Evolutionary conservation across 2,888 invertebrate genomes (phyloP), one percentile per base, ranked within the genome.

Genomic region (Hoplodrina blanda): DNA sequence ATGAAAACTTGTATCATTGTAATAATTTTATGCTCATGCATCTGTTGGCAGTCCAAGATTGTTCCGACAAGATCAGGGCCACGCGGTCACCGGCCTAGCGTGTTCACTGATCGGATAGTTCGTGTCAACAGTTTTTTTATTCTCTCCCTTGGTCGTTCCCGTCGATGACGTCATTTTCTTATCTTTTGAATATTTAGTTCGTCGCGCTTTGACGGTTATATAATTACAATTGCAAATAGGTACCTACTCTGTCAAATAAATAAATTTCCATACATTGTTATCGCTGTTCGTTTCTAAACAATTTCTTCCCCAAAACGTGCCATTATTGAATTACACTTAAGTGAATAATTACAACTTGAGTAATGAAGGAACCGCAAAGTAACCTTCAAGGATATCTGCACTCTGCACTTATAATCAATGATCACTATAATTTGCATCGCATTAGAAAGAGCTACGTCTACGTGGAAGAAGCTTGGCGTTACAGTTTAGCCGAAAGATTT

Each of bases 51-150:
- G 62, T 74, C 63, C 75, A 73, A 77, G 83, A 82, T 85, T 84
- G 87, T 89, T 91, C 90, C 89, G 89, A 87, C 92, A 94, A 95
- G 94, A 95, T 95, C 95, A 95, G 89, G 94, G 95, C 91, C 92
- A 92, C 84, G 89, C 91, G 93, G 93, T 93, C 94, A 90, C 89
- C 88, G 92, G 88, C 91, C 92, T 87, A 87, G 83, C 86, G 78
- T 82, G 77, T 71, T 81, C 87, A 89, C 85, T 88, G 88, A 89
- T 90, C 89, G 83, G 87, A 87, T 86, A 86, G 78, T 89, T 90
- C 82, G 85, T 87, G 88, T 89, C 88, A 90, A 90, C 84, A 75
- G 77, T 84, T 88, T 91, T n/a, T 93, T 93, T 92, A 91, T 90
- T 85, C 87, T 85, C 83, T 89, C 86, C 88, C 89, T 88, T 88